Evolutionary conservation across 2,113 vertebrate genomes (phyloP).

Genomic region (Solea senegalensis): DNA sequence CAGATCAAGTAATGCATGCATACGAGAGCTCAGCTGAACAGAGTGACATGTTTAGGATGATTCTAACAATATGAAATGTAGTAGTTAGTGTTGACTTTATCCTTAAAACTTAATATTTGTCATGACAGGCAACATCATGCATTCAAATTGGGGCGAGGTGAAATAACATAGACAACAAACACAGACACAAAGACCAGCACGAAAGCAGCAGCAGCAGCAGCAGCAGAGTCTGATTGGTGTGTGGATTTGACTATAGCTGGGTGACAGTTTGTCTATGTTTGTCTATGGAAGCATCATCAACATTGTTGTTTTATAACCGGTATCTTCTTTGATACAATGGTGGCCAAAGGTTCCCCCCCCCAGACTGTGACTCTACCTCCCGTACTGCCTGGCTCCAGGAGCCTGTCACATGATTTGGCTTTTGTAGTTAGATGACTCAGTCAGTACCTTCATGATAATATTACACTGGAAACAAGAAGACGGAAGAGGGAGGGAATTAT

Average conservation of each 20-base stretch:
- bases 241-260: constrained; percentile 27
- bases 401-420: constrained; percentile 32
- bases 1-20: too few relatives aligned
- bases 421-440: constrained; percentile 52
- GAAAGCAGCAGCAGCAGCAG: too few relatives aligned
- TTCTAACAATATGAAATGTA: too few relatives aligned
- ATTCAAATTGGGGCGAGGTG: neutral
- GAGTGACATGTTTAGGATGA: too few relatives aligned
- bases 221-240: constrained; percentile 1
- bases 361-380: constrained; percentile 14
- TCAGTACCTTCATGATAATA: constrained; percentile 33
- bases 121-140: neutral
- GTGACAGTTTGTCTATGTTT: constrained; percentile 56
- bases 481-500: constrained; percentile 11
- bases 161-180: neutral
- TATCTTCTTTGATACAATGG: constrained; percentile 47
- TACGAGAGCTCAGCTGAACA: too few relatives aligned
- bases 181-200: neutral
- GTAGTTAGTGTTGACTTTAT: too few relatives aligned
- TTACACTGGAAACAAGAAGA: constrained; percentile 22
- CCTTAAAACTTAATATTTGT: too few relatives aligned
- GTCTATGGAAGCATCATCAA: constrained; percentile 38
- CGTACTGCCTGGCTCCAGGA: constrained; percentile 21
- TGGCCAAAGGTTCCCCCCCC: constrained; percentile 20
- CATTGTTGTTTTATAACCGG: constrained; percentile 54